Evolutionary conservation across 1,140 invertebrate species (phyloP), one percentile per base, ranked within the genome.

Genomic region (Diachasma alloeum): DNA sequence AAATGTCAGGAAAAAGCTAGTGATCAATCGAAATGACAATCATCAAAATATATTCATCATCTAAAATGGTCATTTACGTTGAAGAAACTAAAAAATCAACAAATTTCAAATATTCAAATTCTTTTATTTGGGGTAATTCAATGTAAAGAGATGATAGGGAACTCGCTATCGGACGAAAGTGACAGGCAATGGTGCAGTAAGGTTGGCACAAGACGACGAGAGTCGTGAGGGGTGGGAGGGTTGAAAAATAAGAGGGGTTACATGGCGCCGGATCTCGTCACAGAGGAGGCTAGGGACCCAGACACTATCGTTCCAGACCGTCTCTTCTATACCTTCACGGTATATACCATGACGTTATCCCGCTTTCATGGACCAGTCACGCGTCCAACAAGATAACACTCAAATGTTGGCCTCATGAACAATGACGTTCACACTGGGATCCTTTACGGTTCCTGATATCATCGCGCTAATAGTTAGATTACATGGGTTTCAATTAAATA

Each of bases 191-290:
- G 24, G 22, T 26, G 70, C 44, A 72, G 46, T 72, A 72, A 72
- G 70, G 70, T 72, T 72, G 70, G 39, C 42, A 17, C 70, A 44
- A 72, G 22, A 69, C 63, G 63, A n/a, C 19, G 63, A 67, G 63
- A 3, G 24, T 66, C 15, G 39, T 42, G 46, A 11, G 22, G 17
- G 10, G 46, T n/a, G 26, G 17, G 4, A 48, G 17, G 36, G 68
- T 26, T 9, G n/a, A 22, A 44, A 39, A 39, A 26, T 71, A 39
- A 53, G 44, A 48, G 42, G 26, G 67, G 31, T 13, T 37, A 22
- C 70, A 72, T 24, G 70, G 44, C 70, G 70, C 70, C 70, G 70
- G 70, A 42, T 72, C 70, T 72, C 70, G 70, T 72, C 70, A 67
- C 22, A 72, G 48, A 56, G 48, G 10, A 56, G 48, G n/a, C 19